Evolutionary conservation across 2,113 vertebrate species (phyloP), one percentile per base, ranked within the genome.

Genomic region (Dipodomys stephensi): DNA sequence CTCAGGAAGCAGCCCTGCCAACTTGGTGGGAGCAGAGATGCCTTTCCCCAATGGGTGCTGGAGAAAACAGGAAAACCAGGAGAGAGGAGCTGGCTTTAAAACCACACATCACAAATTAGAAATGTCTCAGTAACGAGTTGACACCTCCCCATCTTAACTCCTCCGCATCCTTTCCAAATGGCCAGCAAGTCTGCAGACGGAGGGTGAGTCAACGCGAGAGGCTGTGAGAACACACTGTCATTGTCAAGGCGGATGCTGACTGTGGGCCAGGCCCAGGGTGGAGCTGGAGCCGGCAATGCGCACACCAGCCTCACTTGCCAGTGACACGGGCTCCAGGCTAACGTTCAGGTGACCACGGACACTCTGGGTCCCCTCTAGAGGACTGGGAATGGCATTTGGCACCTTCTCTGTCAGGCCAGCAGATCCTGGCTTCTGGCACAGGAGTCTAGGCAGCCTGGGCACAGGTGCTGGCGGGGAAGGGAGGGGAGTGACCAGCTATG

Each of bases 121-220:
- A 90, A 89, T 85, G 94, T 88, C 96, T 93, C 87, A 62, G 94
- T 80, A 85, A 94, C 93, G 82, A 83, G 62, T 23, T 94, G 96
- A 95, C 94, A 96, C 96, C 92, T 93, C 97, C 96, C 82, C 25
- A 1, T 92, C 88, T 73, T 84, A 77, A 95, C 97, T 94, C 96
- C 97, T 93, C 96, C 94, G 32, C 94, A 87, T 90, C 93, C 93
- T 82, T 84, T 96, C 73, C 97, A 97, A 97, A 93, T 97, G 97
- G 97, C 96, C 96, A 96, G 95, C 96, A 16, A 88, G 92, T 73
- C 94, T 96, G 95, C 92, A 88, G 95, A 83, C 49, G 81, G 85
- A 87, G 88, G 97, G 93, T 97, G 96, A 96, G 88, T 97, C 97
- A 97, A 92, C 71, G 3, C 0, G 67, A 71, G 95, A 57, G n/a